Evolutionary conservation across 2,797 vertebrate species (phyloP), one percentile per base, ranked within the genome.

Genomic region (Notolabrus celidotus): DNA sequence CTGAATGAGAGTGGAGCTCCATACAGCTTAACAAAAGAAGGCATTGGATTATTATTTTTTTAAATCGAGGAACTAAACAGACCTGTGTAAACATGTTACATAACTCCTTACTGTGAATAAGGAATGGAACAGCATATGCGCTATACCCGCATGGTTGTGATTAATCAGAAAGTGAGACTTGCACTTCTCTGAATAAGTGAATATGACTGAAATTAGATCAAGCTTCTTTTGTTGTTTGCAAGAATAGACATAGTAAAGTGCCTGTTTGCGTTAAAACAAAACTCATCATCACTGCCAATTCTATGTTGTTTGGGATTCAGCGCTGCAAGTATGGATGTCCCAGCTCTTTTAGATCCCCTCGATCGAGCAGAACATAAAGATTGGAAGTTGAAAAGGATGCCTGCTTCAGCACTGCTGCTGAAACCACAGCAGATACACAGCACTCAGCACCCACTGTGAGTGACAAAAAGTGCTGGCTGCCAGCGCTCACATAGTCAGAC

Each of bases 401-500:
- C 67, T 58, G 58, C 61, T 80, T 71, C 74, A 73, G 78, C 71
- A 67, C 58, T 22, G 74, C 64, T 62, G 61, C 56, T 17, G 54
- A 83, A 80, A 71, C 50, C 76, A 64, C 63, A 42, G 65, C 76
- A 82, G 85, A 85, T 70, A 27, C 82, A 74, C 59, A 20, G 49
- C 19, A 19, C 59, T 65, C 75, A 74, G 61, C 67, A 74, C 76
- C 25, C 78, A 54, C 66, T 43, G 73, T 82, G 85, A 87, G 84
- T 84, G 85, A 84, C 86, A 91, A 84, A 91, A 84, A 90, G 79
- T 77, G 82, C 80, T 77, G 62, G 79, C 86, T 89, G 82, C 82
- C 82, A 83, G 85, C 47, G 15, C 72, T 88, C 82, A 63, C 69
- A 83, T 67, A 84, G 77, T 85, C 78, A 88, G 82, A 88, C 89